Conservation (phyloP, 1,140 invertebrate genomes). For the Yoshiicerus persimilis region DNA sequence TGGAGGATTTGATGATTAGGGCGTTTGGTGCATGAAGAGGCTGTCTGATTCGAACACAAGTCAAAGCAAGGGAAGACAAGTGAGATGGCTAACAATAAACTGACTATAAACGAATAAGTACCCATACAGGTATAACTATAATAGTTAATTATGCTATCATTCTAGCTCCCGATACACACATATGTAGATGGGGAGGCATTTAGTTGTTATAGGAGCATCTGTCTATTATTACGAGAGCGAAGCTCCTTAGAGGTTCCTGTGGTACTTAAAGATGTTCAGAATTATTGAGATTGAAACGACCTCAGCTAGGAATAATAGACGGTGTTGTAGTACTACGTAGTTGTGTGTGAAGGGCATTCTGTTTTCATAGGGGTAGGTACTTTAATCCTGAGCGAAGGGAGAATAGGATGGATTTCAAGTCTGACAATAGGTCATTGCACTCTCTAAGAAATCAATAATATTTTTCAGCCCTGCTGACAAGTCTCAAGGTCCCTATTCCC, state of each 20-base stretch:
- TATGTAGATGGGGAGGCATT: background rate
- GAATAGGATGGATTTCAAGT: background rate
- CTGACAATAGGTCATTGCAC: slow-evolving; percentile 33
- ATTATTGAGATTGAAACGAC: background rate
- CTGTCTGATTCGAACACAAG: background rate
- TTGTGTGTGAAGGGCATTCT: background rate
- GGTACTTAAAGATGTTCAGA: background rate
- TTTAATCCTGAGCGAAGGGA: background rate
- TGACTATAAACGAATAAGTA: background rate
- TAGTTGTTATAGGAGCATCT: background rate
- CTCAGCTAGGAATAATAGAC: background rate
- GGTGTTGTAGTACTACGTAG: background rate
- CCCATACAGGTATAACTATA: background rate
- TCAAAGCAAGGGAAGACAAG: background rate
- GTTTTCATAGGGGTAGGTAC: background rate
- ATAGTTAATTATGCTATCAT: background rate
- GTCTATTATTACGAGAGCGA: background rate
- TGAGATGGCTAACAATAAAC: background rate
- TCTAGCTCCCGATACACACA: background rate
- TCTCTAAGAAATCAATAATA: slow-evolving; percentile 37
- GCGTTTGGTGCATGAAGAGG: background rate
- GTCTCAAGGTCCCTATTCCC: slow-evolving; percentile 21
- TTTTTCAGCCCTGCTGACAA: slow-evolving; percentile 33
- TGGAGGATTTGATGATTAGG: background rate
- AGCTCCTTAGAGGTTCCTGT: background rate